Evolutionary conservation across 2,888 invertebrate species (phyloP).

Genomic region (Globia sparganii): DNA sequence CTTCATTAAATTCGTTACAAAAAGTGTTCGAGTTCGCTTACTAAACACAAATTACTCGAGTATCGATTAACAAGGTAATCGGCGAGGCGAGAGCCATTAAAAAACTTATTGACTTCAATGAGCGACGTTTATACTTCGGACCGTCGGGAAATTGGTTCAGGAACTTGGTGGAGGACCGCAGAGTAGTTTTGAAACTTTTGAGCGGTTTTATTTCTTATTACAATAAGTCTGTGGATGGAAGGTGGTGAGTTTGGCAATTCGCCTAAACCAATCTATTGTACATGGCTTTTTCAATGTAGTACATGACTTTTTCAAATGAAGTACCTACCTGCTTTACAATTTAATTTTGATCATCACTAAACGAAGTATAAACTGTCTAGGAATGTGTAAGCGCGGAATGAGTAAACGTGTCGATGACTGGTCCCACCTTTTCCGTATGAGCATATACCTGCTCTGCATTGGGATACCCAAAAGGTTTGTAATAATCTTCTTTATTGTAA

Average conservation of each 20-base stretch:
- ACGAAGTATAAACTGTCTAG: background rate
- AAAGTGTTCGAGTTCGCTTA: conserved; percentile 30
- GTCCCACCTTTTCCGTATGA: background rate
- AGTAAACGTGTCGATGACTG: background rate
- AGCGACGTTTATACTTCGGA: conserved; percentile 31
- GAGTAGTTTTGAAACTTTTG: conserved; percentile 24
- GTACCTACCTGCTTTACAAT: background rate
- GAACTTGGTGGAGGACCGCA: conserved; percentile 16
- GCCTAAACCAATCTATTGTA: background rate
- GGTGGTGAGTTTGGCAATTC: background rate
- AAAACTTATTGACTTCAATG: conserved; percentile 53
- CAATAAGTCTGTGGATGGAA: too few relatives aligned
- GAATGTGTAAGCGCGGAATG: background rate
- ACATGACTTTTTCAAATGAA: background rate
- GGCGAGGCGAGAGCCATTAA: conserved; percentile 40
- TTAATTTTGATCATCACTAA: background rate
- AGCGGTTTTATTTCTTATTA: conserved; percentile 5
- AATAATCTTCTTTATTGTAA: conserved; percentile 14
- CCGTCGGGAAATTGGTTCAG: conserved; percentile 26
- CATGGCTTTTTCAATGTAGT: background rate
- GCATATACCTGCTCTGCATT: background rate
- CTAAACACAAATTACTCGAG: conserved; percentile 48
- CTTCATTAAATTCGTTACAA: conserved; percentile 26
- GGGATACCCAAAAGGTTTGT: background rate
- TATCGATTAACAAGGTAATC: conserved; percentile 51